Evolutionary conservation across 2,113 vertebrate genomes (phyloP).

Genomic region (Ophiodon elongatus): DNA sequence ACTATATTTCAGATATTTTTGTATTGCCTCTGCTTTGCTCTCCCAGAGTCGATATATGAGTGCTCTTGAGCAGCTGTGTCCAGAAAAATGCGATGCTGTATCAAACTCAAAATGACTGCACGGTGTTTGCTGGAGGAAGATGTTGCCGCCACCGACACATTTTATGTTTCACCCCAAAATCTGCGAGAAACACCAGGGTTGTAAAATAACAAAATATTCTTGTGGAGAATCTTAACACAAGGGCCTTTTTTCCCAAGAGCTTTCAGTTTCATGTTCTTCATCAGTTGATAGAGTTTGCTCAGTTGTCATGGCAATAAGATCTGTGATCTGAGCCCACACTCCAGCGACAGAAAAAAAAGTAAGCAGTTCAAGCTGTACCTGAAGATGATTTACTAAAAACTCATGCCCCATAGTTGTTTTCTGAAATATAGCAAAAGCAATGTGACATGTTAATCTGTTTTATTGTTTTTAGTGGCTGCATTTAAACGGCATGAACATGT

Average conservation of each 20-base stretch:
- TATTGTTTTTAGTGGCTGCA: background rate
- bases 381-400: background rate
- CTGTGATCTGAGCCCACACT: background rate
- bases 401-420: background rate
- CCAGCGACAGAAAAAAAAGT: background rate
- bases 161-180: background rate
- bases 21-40: slow-evolving; percentile 7
- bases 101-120: slow-evolving; percentile 24
- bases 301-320: slow-evolving; percentile 1
- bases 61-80: background rate
- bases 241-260: background rate
- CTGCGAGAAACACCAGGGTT: background rate
- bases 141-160: background rate
- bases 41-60: background rate
- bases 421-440: background rate
- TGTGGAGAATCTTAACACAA: background rate
- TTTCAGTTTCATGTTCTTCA: background rate
- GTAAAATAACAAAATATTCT: background rate
- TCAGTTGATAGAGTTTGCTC: background rate
- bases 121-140: background rate
- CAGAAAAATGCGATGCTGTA: background rate
- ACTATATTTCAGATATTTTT: slow-evolving; percentile 11
- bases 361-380: background rate
- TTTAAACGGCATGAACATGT: background rate
- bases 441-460: background rate